Conservation (phyloP, 2,113 vertebrate genomes). For the Pristiophorus japonicus region DNA sequence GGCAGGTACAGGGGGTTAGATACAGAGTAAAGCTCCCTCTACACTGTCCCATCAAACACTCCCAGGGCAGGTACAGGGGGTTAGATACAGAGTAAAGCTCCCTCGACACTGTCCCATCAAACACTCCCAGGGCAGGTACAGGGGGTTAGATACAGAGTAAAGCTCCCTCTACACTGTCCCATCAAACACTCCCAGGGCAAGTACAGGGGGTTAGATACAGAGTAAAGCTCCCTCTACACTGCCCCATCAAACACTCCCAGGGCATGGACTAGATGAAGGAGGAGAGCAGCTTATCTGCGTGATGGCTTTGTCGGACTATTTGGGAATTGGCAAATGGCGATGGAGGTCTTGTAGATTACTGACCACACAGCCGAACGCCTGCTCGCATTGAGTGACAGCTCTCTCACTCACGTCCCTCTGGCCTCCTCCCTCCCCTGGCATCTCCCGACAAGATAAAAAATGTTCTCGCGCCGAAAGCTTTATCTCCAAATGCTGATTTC, state of each 20-base stretch:
- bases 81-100: constrained; percentile 8
- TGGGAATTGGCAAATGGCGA: background rate
- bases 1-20: background rate
- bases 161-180: background rate
- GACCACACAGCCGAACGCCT: background rate
- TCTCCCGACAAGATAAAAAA: background rate
- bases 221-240: background rate
- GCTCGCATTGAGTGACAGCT: background rate
- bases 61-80: background rate
- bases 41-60: background rate
- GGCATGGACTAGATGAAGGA: too few relatives aligned
- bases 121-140: background rate
- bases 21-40: background rate
- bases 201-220: background rate
- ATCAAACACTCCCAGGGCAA: background rate
- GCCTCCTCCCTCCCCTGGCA: background rate
- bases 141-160: background rate
- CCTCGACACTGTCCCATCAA: background rate
- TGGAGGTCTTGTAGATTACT: background rate
- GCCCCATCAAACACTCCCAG: background rate
- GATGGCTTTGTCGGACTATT: background rate
- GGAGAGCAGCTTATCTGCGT: background rate
- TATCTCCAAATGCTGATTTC: constrained; percentile 7
- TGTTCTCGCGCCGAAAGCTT: background rate
- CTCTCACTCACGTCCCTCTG: background rate